Percentiles rank a stretch among this genome's conserved stretches.
phyloP scores from a whole-genome alignment of 2,797 vertebrate species.

The Tarsius wallacei region DNA sequence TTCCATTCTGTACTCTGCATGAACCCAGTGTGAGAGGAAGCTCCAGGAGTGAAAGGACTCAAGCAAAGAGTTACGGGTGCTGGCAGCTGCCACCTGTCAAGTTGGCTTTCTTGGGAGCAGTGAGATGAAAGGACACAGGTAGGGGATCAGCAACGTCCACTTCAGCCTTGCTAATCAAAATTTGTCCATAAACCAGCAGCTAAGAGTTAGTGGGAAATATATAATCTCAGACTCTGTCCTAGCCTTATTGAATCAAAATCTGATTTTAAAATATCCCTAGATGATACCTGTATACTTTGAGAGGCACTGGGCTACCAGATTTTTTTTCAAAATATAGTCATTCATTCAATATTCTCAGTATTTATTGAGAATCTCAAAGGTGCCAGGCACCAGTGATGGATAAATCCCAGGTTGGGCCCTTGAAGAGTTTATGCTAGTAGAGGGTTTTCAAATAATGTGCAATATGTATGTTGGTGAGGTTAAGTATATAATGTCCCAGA shows the following conservation, averaged over 20 bases:
- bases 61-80: background rate
- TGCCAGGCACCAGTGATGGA: background rate
- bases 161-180: background rate
- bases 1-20: background rate
- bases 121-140: background rate
- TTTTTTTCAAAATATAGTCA: background rate
- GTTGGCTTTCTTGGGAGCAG: background rate
- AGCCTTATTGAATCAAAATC: background rate
- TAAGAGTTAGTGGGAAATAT: background rate
- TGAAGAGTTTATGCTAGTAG: background rate
- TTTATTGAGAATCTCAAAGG: background rate
- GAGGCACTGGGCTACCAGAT: background rate
- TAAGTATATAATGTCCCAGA: background rate
- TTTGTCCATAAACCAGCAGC: background rate
- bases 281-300: background rate
- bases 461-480: too few relatives aligned
- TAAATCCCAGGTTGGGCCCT: background rate
- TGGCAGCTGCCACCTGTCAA: background rate
- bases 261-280: background rate
- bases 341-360: background rate
- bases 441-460: background rate
- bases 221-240: too few relatives aligned
- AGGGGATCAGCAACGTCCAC: background rate
- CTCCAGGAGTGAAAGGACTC: background rate
- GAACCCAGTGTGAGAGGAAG: too few relatives aligned